Evolutionary conservation across 2,113 vertebrate species (phyloP).

Genomic region (Hippoglossus stenolepis): DNA sequence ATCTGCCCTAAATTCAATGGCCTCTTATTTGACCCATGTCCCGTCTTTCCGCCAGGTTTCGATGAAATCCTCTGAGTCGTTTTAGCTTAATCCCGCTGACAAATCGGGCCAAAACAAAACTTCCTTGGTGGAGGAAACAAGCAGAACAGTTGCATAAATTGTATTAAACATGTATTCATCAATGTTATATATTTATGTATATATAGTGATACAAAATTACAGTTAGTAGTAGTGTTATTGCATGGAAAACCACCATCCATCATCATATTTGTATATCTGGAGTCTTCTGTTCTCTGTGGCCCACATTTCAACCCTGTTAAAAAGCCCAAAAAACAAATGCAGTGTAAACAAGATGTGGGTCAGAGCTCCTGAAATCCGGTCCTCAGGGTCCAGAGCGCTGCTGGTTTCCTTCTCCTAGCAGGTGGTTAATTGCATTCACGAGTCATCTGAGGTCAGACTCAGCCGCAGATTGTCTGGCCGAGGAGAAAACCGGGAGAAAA

Average conservation of each 20-base stretch:
- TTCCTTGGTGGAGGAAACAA: too few relatives aligned
- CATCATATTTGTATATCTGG: background rate
- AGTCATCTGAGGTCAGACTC: conserved; percentile 32
- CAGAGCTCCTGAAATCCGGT: background rate
- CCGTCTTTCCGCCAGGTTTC: too few relatives aligned
- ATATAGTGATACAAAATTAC: too few relatives aligned
- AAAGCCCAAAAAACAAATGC: conserved; percentile 8
- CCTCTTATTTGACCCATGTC: too few relatives aligned
- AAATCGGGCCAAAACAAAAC: too few relatives aligned
- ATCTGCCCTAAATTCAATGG: too few relatives aligned
- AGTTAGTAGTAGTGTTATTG: too few relatives aligned
- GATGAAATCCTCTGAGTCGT: too few relatives aligned
- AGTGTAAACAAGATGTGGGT: background rate
- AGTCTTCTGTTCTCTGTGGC: background rate
- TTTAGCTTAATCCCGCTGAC: too few relatives aligned
- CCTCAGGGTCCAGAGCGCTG: conserved; percentile 7
- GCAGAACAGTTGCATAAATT: too few relatives aligned
- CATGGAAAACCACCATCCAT: background rate
- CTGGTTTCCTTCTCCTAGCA: conserved; percentile 20
- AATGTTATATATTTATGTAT: too few relatives aligned
- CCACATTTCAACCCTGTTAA: conserved; percentile 11
- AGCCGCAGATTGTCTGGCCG: conserved; percentile 7
- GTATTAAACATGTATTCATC: too few relatives aligned
- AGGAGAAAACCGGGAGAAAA: conserved; percentile 1
- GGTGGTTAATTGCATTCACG: conserved; percentile 44